These are phyloP conservation scores for Solen grandis DNA, from an alignment of 1,140 invertebrate genomes.

Conservation along the genomic window DNA sequence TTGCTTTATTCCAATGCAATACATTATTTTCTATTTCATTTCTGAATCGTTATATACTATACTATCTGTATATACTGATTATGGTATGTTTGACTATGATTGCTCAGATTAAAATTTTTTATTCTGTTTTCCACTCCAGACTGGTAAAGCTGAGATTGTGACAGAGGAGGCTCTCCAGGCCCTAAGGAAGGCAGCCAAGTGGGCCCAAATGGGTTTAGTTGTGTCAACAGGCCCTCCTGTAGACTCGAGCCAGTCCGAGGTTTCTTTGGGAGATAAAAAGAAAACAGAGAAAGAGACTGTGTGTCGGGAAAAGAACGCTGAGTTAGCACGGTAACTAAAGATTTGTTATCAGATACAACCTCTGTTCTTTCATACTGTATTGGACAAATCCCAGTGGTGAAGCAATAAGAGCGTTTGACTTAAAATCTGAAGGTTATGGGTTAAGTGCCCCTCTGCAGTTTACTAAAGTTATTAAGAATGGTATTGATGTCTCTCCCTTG, in stretches of 20 bases:
- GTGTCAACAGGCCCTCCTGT: conserved; percentile 79
- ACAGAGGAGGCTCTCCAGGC: conserved; percentile 79
- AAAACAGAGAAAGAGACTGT: conserved; percentile 75
- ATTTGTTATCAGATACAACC: conserved; percentile 14
- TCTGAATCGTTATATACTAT: no score
- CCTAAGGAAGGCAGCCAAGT: conserved; percentile 78
- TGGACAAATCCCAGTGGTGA: neutral
- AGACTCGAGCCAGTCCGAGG: conserved; percentile 66
- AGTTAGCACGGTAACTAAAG: conserved; percentile 79
- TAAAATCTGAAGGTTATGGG: neutral
- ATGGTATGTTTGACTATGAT: no score
- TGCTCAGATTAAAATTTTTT: no score
- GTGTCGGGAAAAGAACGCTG: conserved; percentile 80
- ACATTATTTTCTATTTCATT: no score
- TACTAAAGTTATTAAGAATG: neutral
- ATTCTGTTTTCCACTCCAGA: no score
- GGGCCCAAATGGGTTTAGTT: conserved; percentile 80
- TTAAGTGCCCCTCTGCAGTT: neutral
- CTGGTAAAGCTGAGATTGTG: conserved; percentile 74
- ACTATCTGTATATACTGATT: no score
- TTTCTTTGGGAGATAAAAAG: conserved; percentile 72
- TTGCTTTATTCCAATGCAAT: no score
- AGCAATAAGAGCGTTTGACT: no score
- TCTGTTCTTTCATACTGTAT: neutral
- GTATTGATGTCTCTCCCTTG: no score